Evolutionary conservation across 2,113 vertebrate species (phyloP), one percentile per base, ranked within the genome.

Genomic region (Athene noctua): DNA sequence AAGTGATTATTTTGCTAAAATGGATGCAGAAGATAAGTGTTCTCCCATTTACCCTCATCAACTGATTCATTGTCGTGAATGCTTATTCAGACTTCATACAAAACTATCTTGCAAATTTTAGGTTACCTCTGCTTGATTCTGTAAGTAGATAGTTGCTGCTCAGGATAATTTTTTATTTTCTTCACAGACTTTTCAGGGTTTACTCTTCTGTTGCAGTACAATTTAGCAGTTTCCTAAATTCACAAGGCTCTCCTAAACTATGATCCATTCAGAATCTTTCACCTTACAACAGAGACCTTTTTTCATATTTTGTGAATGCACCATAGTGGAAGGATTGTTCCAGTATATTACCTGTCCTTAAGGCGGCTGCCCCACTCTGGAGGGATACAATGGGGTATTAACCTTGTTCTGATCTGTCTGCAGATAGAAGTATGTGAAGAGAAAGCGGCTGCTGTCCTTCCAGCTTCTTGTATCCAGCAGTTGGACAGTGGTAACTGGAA

Each of bases 401-500:
- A 93, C 49, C 18, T 67, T 87, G 25, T 78, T 89, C 7, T 88
- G 9, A 67, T 97, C 78, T 96, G 14, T 77, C 92, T 95, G 83
- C 92, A 99, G 99, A 82, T 96, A 61, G 99, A 99, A 96, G 98
- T 97, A 63, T 99, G 99, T 97, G 99, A 99, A 97, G 99, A 99
- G 72, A 99, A 98, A 94, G 99, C 99, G 66, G 99, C 98, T 42
- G 97, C 97, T 40, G 99, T 99, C 36, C 99, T 99, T 91, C 99
- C 99, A 71, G 97, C 98, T 49, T 97, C 98, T 63, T 99, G 99
- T 94, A 97, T 99, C 95, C 99, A 99, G 92, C 98, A 98, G 92
- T 70, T 99, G 75, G 99, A 99, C 94, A 99, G 99, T 6, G 96
- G 98, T 91, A 99, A 99, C 96, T 99, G 99, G 99, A 99, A 99